Base-by-base conservation (phyloP, 2,888 invertebrate genomes). In the Omphaloscelis lunosa region DNA sequence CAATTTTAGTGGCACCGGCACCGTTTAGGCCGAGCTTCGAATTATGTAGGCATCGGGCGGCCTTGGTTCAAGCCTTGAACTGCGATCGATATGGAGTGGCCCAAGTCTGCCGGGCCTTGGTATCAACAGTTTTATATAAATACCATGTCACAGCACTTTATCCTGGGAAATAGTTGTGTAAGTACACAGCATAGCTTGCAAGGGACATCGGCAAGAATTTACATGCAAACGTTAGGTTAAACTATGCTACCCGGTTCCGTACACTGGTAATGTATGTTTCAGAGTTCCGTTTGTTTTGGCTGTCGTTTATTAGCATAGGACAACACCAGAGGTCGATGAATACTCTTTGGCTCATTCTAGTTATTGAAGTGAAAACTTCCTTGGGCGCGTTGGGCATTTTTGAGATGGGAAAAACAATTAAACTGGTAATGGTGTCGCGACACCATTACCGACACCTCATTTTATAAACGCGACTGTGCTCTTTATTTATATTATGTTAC, bases 11-110 rank as follows among this genome's bases (percentile, higher is more conserved):
- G 76, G 78, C 87, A 82, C 77, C 67, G 77, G 78, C 80, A 82
- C 73, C 73, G 62, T 88, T 87, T 74, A 83, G 84, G 83, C 82
- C 77, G 80, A 82, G 87, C 86, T 84, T 86, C 84, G 71, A 78
- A 81, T 83, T 80, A 78, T 84, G 76, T 82, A 87, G 77, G 73
- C 79, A 63, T 67, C 83, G 82, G 56, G 61, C 80, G 91, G 89
- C 91, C 92, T 92, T 90, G 90, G 65, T 65, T 68, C 76, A 85
- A 83, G 90, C 93, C 93, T 93, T 93, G 94, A 91, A 91, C 88
- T 76, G 72, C 91, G 93, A 93, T 93, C 93, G 90, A 93, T 92
- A 92, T 91, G 88, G 79, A 86, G 85, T 88, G 85, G 88, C 89
- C 89, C 80, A 81, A 79, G 85, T 85, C 88, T 85, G 80, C 77